These are phyloP conservation scores for Drosophila helvetica DNA, from an alignment of 2,888 invertebrate genomes.

Conservation along the genomic window DNA sequence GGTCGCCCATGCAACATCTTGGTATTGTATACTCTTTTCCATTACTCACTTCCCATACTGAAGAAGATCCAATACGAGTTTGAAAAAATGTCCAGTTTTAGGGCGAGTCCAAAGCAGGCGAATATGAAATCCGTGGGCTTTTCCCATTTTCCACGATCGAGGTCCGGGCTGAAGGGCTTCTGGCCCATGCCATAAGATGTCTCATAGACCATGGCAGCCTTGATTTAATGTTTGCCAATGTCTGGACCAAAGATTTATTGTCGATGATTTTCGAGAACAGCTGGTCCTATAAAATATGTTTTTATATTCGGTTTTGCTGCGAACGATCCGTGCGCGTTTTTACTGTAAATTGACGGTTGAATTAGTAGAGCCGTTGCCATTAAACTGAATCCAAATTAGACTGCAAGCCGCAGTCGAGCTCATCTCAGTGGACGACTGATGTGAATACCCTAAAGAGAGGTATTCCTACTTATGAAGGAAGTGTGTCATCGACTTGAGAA, in stretches of 20 bases:
- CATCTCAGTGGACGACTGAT: slow-evolving; percentile 27
- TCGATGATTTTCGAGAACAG: too few relatives aligned
- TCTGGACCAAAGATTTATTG: too few relatives aligned
- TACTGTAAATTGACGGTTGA: slow-evolving; percentile 66
- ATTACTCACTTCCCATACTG: slow-evolving; percentile 78
- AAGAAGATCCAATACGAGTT: slow-evolving; percentile 84
- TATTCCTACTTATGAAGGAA: background rate
- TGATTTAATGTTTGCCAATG: background rate
- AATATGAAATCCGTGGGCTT: slow-evolving; percentile 90
- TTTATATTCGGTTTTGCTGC: background rate
- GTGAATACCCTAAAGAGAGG: slow-evolving; percentile 18
- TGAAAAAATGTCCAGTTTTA: slow-evolving; percentile 91
- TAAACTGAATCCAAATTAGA: slow-evolving; percentile 60
- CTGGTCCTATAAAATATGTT: slow-evolving; percentile 15
- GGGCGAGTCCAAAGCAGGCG: slow-evolving; percentile 91
- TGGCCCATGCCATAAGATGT: slow-evolving; percentile 80
- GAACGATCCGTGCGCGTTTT: slow-evolving; percentile 34
- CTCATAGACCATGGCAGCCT: slow-evolving; percentile 75
- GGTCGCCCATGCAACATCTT: too few relatives aligned
- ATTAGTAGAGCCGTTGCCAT: slow-evolving; percentile 73
- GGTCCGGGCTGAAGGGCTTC: slow-evolving; percentile 81
- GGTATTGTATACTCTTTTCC: too few relatives aligned
- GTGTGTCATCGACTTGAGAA: too few relatives aligned
- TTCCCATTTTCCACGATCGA: slow-evolving; percentile 88
- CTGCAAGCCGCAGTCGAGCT: slow-evolving; percentile 37